A percentile compares a stretch with the other conserved stretches of the same genome.
phyloP scores from a whole-genome alignment of 2,113 vertebrate species.

The Mastomys natalensis region DNA sequence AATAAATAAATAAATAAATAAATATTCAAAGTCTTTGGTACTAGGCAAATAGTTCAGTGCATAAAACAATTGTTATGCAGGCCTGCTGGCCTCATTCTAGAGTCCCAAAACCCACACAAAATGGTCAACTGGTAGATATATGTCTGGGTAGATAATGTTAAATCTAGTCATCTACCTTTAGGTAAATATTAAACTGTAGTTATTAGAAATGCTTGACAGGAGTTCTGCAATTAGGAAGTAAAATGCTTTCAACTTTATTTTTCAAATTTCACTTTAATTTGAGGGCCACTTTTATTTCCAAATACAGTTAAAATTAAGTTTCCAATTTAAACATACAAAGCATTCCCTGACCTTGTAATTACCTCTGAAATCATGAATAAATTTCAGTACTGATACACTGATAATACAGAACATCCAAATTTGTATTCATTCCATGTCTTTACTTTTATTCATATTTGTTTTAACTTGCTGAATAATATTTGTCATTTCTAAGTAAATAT shows the following conservation, averaged over 20 bases:
- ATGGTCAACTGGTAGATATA: not conserved
- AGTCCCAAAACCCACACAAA: not conserved
- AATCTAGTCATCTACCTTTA: not conserved
- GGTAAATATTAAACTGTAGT: not conserved
- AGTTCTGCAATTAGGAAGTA: not conserved
- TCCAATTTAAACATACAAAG: not conserved
- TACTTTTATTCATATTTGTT: not conserved
- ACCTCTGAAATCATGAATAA: not conserved
- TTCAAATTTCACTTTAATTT: not conserved
- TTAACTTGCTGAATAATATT: not conserved
- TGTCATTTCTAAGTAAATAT: not conserved
- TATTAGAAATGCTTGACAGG: not conserved
- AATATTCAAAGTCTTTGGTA: not conserved
- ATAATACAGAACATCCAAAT: not conserved
- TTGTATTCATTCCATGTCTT: not conserved
- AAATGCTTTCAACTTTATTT: not conserved
- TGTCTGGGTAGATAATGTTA: not conserved
- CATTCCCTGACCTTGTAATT: not conserved
- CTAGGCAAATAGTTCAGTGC: not conserved
- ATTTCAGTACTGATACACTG: not conserved
- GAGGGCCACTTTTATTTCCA: not conserved
- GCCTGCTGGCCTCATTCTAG: not conserved
- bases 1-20: not conserved
- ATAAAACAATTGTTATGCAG: not conserved
- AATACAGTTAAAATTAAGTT: constrained; percentile 26